phyloP scores from a whole-genome alignment of 2,113 vertebrate species.

The rabbit (Oryctolagus cuniculus) region DNA sequence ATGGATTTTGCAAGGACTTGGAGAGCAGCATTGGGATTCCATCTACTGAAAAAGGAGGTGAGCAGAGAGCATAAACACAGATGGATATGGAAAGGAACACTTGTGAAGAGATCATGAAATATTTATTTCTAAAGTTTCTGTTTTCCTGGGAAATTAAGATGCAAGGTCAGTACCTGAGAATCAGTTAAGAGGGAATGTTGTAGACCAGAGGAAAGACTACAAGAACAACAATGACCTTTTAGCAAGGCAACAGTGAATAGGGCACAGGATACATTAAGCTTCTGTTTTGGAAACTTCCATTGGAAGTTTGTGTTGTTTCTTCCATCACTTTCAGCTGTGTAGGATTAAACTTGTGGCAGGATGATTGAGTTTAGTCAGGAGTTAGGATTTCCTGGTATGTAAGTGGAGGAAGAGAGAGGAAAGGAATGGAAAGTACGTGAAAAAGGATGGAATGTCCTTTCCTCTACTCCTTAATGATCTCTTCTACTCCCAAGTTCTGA shows the following conservation, averaged over 20 bases:
- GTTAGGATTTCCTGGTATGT: background rate
- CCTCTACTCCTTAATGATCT: background rate
- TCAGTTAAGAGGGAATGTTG: background rate
- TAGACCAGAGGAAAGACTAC: background rate
- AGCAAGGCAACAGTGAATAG: background rate
- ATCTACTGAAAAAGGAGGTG: too few relatives aligned
- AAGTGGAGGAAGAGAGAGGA: background rate
- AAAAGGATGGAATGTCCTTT: background rate
- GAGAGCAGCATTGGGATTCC: background rate
- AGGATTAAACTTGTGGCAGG: background rate
- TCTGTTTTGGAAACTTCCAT: background rate
- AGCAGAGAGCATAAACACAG: background rate
- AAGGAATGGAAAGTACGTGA: background rate
- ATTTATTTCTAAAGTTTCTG: background rate
- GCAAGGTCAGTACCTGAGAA: background rate
- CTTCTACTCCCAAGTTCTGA: background rate
- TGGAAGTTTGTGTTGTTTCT: background rate
- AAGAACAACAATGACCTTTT: background rate
- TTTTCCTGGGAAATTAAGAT: conserved; percentile 3
- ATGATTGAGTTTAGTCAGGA: background rate
- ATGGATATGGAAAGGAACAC: too few relatives aligned
- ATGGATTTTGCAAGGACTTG: background rate
- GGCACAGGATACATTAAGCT: background rate
- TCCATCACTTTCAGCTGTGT: background rate
- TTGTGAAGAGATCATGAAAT: background rate